These are phyloP conservation scores for Saccostrea echinata DNA, from an alignment of 1,140 invertebrate species.

Conservation along the genomic window DNA sequence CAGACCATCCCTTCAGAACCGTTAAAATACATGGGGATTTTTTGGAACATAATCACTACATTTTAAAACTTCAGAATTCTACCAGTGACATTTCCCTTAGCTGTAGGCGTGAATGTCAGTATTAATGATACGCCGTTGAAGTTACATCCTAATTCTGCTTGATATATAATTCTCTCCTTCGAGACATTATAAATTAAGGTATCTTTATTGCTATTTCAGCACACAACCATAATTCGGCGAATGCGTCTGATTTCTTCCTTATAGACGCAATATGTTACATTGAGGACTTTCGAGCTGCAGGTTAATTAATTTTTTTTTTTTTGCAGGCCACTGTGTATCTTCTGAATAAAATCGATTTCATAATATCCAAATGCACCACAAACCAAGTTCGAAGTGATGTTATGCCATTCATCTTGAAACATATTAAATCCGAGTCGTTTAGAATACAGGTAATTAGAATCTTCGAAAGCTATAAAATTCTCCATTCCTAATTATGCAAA, in stretches of 20 bases:
- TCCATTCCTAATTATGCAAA: too few relatives aligned
- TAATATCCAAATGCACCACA: conserved; percentile 91
- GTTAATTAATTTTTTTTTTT: neutral
- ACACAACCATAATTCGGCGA: too few relatives aligned
- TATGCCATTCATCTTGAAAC: conserved; percentile 92
- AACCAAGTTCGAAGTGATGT: conserved; percentile 90
- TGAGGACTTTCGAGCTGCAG: neutral
- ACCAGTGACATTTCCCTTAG: neutral
- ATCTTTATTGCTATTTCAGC: too few relatives aligned
- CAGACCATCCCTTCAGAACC: neutral
- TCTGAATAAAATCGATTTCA: conserved; percentile 94
- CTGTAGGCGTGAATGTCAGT: conserved; percentile 13
- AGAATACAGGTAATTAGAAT: conserved; percentile 90
- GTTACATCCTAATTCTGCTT: neutral
- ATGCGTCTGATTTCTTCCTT: too few relatives aligned
- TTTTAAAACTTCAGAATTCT: neutral
- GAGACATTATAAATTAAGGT: neutral
- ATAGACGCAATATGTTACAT: too few relatives aligned
- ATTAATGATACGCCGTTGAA: neutral
- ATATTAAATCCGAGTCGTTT: conserved; percentile 94
- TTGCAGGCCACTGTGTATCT: conserved; percentile 91
- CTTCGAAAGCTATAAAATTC: too few relatives aligned
- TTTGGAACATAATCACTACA: neutral
- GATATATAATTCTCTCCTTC: neutral
- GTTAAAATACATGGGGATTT: neutral